Evolutionary conservation across 2,888 invertebrate species (phyloP), one percentile per base, ranked within the genome.

Genomic region (Chelonus formosanus): DNA sequence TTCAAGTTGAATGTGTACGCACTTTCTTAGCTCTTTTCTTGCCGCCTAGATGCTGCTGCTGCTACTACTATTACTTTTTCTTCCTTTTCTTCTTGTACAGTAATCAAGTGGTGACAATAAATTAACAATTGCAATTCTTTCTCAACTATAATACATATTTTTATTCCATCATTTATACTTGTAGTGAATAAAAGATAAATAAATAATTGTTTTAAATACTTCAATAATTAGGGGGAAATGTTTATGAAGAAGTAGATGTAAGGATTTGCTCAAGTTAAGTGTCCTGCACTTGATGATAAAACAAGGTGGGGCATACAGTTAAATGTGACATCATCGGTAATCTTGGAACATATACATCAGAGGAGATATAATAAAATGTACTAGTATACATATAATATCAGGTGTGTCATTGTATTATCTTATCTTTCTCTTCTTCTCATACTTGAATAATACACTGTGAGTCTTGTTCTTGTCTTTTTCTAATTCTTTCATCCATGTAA

Each of bases 281-380:
- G 66, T 67, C 63, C 55, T 75, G 75, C 76, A 76, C 76, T 73
- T 76, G 73, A 73, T 73, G 65, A 44, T 36, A 45, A 54, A 35
- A 58, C 47, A 50, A 55, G 47, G 64, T 58, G 56, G 59, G 65
- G 57, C 73, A 76, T 76, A 75, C 78, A 78, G 75, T 75, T 79
- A 77, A 76, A 73, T 78, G 80, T 83, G 82, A 83, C 81, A 81
- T 82, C 83, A 83, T 78, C 76, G 74, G 72, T 78, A 73, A 78
- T 78, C 75, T 76, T 71, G 67, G 62, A 6, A 20, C 20, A 20
- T 56, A 55, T 65, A 47, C 57, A 63, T 62, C 59, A 48, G 44
- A 58, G 52, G 44, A 62, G 52, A 59, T 60, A 67, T 71, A 75
- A 76, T 76, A 77, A 20, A 20, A 20, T 20, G 20, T 20, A 20